Base-by-base conservation (phyloP, 2,888 invertebrate genomes). In the Sthenelais limicola region DNA sequence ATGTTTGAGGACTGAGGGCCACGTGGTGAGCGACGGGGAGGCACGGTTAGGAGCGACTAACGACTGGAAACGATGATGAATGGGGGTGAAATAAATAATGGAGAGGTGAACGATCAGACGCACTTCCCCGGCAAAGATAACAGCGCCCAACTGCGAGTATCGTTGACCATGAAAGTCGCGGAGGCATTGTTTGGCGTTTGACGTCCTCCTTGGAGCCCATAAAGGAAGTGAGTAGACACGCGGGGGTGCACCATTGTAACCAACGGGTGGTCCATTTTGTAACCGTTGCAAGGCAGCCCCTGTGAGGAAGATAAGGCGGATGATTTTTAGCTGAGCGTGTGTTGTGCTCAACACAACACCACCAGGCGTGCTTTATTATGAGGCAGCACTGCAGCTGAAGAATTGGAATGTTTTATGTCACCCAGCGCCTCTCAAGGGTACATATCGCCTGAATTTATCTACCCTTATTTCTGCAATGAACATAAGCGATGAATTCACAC, bases 221-320 rank as follows among this genome's bases (percentile, higher is more conserved):
- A 62, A 62, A 62, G 62, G 62, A 62, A 62, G 62, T 56, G 38
- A 62, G 62, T 43, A 24, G 35, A 35, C 38, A 28, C 62, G 28
- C 38, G 62, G 62, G n/a, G 62, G 62, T 43, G 62, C 43, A 35
- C 62, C 38, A 62, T 62, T 62, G 62, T 62, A 38, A 35, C 38
- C 62, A 43, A 62, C 62, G 62, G 62, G 62, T 62, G 62, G 62
- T 62, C 62, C 62, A 38, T 62, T 62, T 43, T 62, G 38, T 38
- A 38, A 21, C 38, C 62, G 62, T 38, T 62, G 28, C 62, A 38
- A 62, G 38, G 62, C 62, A 43, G 62, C 62, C 62, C 28, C 62
- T 62, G 62, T 62, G 38, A 62, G 62, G 38, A 62, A 62, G 62
- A 62, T 62, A 62, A 62, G 62, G 62, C 62, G 38, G 43, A 62